Conservation (phyloP, 2,888 invertebrate genomes). For the Chalcosyrphus nemorum region DNA sequence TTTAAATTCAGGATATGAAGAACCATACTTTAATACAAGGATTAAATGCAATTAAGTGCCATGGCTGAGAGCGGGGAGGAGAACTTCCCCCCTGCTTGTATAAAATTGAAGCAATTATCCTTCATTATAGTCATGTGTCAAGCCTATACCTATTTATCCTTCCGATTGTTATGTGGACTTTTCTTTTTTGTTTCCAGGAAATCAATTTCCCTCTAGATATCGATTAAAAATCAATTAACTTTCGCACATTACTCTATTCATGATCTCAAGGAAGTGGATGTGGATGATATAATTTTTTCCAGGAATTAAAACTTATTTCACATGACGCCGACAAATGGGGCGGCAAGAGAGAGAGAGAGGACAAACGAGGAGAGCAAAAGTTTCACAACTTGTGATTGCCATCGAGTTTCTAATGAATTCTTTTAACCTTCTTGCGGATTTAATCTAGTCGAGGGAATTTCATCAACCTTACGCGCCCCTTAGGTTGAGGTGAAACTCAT, state of each 20-base stretch:
- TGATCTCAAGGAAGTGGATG: neutral
- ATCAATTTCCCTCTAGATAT: neutral
- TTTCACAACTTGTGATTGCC: neutral
- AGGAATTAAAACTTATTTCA: neutral
- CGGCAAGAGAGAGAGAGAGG: too few relatives aligned
- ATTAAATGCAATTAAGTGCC: too few relatives aligned
- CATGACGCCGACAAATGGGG: neutral
- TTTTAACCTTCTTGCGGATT: constrained; percentile 35
- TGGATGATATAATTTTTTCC: neutral
- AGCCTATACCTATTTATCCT: neutral
- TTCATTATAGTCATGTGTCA: neutral
- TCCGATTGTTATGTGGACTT: neutral
- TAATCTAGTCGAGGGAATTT: constrained; percentile 17
- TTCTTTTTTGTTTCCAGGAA: neutral
- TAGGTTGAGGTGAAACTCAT: constrained; percentile 33
- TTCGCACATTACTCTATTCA: neutral
- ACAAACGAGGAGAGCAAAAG: too few relatives aligned
- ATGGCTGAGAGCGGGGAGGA: too few relatives aligned
- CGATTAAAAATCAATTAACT: constrained; percentile 34
- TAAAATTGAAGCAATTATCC: too few relatives aligned
- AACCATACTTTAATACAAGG: too few relatives aligned
- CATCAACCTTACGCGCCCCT: neutral
- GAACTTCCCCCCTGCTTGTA: too few relatives aligned
- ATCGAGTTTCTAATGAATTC: constrained; percentile 12
- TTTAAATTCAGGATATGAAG: too few relatives aligned